phyloP scores from a whole-genome alignment of 2,113 vertebrate genomes.

The Fregetta grallaria region DNA sequence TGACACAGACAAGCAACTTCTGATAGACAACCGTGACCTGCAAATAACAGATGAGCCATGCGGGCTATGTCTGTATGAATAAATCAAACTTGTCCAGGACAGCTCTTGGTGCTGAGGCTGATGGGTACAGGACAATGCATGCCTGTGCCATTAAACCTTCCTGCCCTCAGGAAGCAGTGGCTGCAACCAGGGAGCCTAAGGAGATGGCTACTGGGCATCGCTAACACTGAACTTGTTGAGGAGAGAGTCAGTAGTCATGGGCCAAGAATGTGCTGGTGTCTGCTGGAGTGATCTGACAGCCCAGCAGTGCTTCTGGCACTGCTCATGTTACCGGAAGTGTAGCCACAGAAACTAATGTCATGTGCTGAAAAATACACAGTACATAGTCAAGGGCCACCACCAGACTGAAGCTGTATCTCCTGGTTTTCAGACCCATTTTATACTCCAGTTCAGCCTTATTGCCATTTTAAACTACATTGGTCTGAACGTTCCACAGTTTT shows the following conservation, averaged over 20 bases:
- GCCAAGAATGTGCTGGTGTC: not conserved
- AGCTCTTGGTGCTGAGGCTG: not conserved
- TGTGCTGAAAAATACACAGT: not conserved
- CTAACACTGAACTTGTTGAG: not conserved
- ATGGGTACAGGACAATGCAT: not conserved
- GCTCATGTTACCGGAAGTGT: not conserved
- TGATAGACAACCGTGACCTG: accelerated
- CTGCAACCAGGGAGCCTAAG: not conserved
- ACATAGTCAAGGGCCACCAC: not conserved
- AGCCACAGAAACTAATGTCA: not conserved
- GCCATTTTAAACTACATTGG: not conserved
- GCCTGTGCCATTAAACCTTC: not conserved
- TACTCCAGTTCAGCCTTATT: not conserved
- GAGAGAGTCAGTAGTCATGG: not conserved
- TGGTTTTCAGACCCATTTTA: not conserved
- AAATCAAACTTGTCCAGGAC: not conserved
- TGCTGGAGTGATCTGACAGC: not conserved
- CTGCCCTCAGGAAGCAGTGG: not conserved
- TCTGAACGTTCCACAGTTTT: not conserved
- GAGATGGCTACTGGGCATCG: not conserved
- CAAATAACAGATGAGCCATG: not conserved
- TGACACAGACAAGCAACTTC: not conserved
- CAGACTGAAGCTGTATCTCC: not conserved
- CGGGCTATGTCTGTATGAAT: accelerated
- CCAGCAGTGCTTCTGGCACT: not conserved